Evolutionary conservation across 1,140 invertebrate species (phyloP).

Genomic region (Venturia canescens): DNA sequence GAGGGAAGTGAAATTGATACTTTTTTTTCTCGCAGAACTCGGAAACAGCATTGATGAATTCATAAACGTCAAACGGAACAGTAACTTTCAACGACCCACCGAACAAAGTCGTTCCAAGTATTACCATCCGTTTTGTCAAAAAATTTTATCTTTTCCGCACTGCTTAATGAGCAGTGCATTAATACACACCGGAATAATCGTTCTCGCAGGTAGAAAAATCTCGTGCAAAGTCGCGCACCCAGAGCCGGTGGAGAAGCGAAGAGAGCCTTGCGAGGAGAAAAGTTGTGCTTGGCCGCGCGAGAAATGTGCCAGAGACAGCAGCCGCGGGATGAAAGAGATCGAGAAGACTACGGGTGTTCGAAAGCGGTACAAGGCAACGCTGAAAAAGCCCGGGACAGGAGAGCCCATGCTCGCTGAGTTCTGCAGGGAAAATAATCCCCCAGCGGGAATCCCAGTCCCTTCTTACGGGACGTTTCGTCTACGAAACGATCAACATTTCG

Average conservation of each 20-base stretch:
- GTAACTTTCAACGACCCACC: too few relatives aligned
- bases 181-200: too few relatives aligned
- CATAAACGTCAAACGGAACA: too few relatives aligned
- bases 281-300: slow-evolving; percentile 39
- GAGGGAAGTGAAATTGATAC: too few relatives aligned
- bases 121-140: too few relatives aligned
- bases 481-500: background rate
- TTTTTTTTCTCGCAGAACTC: too few relatives aligned
- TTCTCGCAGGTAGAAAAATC: too few relatives aligned
- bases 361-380: slow-evolving; percentile 12
- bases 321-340: slow-evolving; percentile 35
- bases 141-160: too few relatives aligned
- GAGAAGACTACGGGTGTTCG: slow-evolving; percentile 27
- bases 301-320: slow-evolving; percentile 39
- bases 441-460: slow-evolving; percentile 68
- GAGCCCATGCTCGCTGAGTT: too few relatives aligned
- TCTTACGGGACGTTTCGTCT: background rate
- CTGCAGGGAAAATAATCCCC: slow-evolving; percentile 68
- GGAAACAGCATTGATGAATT: too few relatives aligned
- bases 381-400: slow-evolving; percentile 10
- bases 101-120: too few relatives aligned
- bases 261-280: slow-evolving; percentile 24
- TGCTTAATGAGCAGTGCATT: too few relatives aligned
- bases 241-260: slow-evolving; percentile 10
- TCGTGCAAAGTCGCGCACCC: background rate